These are phyloP conservation scores for Rhodophaea formosa DNA, from an alignment of 2,888 invertebrate genomes.

Conservation along the genomic window DNA sequence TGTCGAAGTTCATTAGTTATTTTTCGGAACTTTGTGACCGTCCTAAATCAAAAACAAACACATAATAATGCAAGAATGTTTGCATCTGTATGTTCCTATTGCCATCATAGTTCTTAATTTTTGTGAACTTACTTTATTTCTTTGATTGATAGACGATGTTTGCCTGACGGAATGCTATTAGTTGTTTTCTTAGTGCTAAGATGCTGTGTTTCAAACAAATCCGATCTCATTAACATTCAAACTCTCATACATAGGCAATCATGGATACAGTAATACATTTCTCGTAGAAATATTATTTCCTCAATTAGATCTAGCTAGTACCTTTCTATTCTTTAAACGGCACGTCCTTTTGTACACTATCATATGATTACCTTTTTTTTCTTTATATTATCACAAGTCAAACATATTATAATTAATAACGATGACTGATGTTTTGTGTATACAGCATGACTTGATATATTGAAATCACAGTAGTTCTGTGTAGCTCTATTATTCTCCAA, in stretches of 20 bases:
- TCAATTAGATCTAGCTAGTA: conserved; percentile 56
- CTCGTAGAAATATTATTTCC: conserved; percentile 45
- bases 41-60: too few relatives aligned
- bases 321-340: conserved; percentile 31
- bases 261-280: conserved; percentile 25
- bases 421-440: conserved; percentile 21
- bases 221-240: conserved; percentile 24
- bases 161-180: conserved; percentile 31
- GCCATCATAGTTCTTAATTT: conserved; percentile 29
- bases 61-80: conserved; percentile 33
- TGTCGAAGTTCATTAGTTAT: too few relatives aligned
- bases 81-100: conserved; percentile 28
- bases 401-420: conserved; percentile 1
- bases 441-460: conserved; percentile 29
- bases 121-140: conserved; percentile 26
- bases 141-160: conserved; percentile 25
- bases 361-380: conserved; percentile 24
- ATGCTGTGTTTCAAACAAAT: conserved; percentile 24
- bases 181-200: conserved; percentile 27
- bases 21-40: too few relatives aligned
- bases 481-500: conserved; percentile 58
- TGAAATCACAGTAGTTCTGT: conserved; percentile 39
- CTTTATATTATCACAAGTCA: conserved; percentile 22
- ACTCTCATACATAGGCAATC: conserved; percentile 28
- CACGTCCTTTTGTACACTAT: conserved; percentile 29